phyloP scores from a whole-genome alignment of 2,113 vertebrate species.

The cattle (Bos taurus) region ARS-UCD2.0 NC_037346.1:38837501-38838000 shows the following conservation, averaged over 20 bases:
- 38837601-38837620: not conserved
- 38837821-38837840: constrained; percentile 81
- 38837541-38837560: not conserved
- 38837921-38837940: constrained; percentile 97
- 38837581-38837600: not conserved
- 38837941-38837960: constrained; percentile 93
- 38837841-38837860: constrained; percentile 97
- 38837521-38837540: not conserved
- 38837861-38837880: constrained; percentile 93
- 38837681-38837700: not conserved
- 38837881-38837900: constrained; percentile 94
- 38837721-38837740: not conserved
- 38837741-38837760: not conserved
- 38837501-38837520: not conserved
- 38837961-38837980: constrained; percentile 99
- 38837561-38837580: not conserved
- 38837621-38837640: not conserved
- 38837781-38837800: not conserved
- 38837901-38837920: constrained; percentile 97
- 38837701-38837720: not conserved
- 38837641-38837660: not conserved
- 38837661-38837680: not conserved
- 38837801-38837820: not conserved
- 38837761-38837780: not conserved
- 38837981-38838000: constrained; percentile 98